These are phyloP conservation scores for Heterodera schachtii DNA, from an alignment of 1,140 invertebrate genomes.

Conservation along the genomic window DNA sequence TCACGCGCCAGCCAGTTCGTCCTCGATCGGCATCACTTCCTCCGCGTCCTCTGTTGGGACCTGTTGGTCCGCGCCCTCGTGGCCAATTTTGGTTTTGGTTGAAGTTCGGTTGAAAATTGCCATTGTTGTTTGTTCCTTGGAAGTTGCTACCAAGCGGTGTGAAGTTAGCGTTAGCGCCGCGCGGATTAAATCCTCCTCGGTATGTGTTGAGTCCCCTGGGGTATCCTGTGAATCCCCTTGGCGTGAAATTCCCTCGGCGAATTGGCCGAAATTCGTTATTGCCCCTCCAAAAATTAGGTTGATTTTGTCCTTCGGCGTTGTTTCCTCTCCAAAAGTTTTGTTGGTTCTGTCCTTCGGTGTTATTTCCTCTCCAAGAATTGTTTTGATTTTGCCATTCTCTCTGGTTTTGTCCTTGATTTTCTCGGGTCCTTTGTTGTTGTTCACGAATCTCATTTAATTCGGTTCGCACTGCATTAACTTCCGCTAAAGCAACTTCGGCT, in stretches of 20 bases:
- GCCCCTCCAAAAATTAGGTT: too few relatives aligned
- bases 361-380: neutral
- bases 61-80: neutral
- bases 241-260: neutral
- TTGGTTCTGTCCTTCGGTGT: neutral
- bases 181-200: too few relatives aligned
- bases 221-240: too few relatives aligned
- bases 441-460: neutral
- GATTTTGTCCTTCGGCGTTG: too few relatives aligned
- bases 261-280: too few relatives aligned
- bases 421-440: neutral
- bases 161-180: too few relatives aligned
- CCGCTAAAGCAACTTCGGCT: neutral
- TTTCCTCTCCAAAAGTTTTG: too few relatives aligned
- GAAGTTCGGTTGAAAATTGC: too few relatives aligned
- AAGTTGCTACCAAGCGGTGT: too few relatives aligned
- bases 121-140: neutral
- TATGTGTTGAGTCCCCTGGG: too few relatives aligned
- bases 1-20: neutral
- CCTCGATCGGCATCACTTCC: neutral
- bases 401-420: neutral
- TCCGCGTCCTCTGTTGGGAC: neutral
- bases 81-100: too few relatives aligned
- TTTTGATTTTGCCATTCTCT: neutral
- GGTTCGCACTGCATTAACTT: neutral